Conservation (phyloP, 2,888 invertebrate genomes). For the Troilus luridus region DNA sequence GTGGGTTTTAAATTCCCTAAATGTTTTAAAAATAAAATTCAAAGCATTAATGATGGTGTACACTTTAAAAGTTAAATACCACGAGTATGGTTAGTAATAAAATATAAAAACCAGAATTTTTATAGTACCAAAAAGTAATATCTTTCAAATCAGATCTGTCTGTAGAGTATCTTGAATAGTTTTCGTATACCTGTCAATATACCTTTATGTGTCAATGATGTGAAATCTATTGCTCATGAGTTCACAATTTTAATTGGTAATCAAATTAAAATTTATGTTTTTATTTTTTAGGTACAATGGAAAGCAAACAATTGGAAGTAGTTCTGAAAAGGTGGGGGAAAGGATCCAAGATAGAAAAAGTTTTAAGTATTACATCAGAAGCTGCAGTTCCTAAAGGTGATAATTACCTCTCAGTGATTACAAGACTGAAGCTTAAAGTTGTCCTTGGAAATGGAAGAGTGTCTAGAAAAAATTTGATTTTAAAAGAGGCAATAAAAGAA, state of each 20-base stretch:
- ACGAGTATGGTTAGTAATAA: not conserved
- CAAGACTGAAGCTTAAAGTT: slow-evolving; percentile 53
- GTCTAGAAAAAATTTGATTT: slow-evolving; percentile 45
- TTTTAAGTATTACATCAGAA: slow-evolving; percentile 48
- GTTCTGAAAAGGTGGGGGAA: slow-evolving; percentile 31
- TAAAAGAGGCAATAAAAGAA: slow-evolving; percentile 45
- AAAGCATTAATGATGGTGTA: no score
- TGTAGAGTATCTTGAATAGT: not conserved
- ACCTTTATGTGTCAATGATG: not conserved
- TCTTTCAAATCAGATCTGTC: not conserved
- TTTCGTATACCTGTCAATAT: not conserved
- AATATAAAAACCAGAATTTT: not conserved
- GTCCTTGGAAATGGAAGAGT: slow-evolving; percentile 39
- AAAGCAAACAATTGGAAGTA: not conserved
- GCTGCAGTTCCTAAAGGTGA: slow-evolving; percentile 56
- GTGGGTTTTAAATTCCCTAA: no score
- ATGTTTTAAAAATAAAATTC: no score
- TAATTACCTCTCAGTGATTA: slow-evolving; percentile 54
- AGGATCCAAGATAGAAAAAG: slow-evolving; percentile 48
- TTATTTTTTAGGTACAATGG: slow-evolving; percentile 1
- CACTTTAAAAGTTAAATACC: no score
- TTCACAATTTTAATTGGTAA: not conserved
- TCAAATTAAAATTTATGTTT: not conserved
- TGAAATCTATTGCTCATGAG: no score
- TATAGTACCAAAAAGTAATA: not conserved